Evolutionary conservation across 2,113 vertebrate species (phyloP), one percentile per base, ranked within the genome.

Genomic region (Oryzias woworae): DNA sequence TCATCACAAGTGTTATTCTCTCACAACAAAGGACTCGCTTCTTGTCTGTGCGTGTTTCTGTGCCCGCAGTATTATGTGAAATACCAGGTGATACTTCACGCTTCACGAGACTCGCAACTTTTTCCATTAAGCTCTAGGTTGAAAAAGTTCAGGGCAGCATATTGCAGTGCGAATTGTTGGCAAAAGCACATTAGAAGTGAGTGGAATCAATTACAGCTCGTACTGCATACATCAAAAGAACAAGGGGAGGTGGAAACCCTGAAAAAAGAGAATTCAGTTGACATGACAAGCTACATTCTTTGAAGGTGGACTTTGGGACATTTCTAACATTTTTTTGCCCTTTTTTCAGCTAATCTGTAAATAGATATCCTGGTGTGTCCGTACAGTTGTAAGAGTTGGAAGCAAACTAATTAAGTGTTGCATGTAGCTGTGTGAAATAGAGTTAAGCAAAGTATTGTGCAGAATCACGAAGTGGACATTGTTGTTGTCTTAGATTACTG

Each of bases 221-320:
- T 79, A 72, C 69, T 81, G 84, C 81, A 75, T 78, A 87, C 86
- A 89, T 92, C 87, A 91, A 87, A 89, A 88, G 86, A 79, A 82
- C 58, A 69, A 78, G 50, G 77, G 63, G 54, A 57, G 80, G 69
- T 69, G 74, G 84, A 65, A 87, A 80, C 85, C 81, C 86, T 81
- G 69, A 84, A 88, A 80, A 82, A 80, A 46, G 50, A 78, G 50
- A 62, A 84, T 56, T 69, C 65, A 66, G 58, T 66, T 71, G 67
- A 66, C 62, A 69, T 83, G 79, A 80, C 66, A 70, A 81, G 69
- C 69, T 28, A 36, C 64, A 81, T 87, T 88, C 83, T 85, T 78
- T 23, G 69, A 89, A 78, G 53, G 63, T 78, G 69, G 70, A 78
- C 87, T 64, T 18, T 51, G 31, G 73, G 81, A 80, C 81, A 80